Conservation (phyloP, 2,113 vertebrate species). For the Rissa tridactyla region DNA sequence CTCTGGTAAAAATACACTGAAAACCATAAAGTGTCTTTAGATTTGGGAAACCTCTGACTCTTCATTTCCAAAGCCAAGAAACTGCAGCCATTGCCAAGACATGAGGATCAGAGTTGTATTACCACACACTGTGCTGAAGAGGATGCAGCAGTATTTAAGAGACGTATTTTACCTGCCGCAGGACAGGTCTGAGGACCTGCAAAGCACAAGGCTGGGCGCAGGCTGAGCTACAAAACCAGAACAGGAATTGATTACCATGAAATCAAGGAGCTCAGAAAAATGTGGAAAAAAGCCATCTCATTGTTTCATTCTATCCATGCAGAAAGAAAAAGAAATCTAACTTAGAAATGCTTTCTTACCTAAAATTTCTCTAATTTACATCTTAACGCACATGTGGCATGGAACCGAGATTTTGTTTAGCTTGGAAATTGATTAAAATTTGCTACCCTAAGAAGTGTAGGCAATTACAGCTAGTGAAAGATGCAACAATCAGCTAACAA, state of each 20-base stretch:
- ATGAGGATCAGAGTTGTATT: rapidly evolving
- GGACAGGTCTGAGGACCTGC: not conserved
- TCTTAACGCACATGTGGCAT: not conserved
- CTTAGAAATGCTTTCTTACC: not conserved
- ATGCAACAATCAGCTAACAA: not conserved
- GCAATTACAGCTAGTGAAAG: not conserved
- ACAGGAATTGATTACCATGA: not conserved
- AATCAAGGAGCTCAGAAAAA: not conserved
- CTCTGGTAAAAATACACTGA: not conserved
- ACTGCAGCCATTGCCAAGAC: not conserved
- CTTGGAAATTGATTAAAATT: not conserved
- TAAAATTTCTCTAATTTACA: not conserved
- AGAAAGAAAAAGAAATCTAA: not conserved
- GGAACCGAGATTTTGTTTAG: not conserved
- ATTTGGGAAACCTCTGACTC: not conserved
- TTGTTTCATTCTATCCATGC: not conserved
- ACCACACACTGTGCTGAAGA: not conserved
- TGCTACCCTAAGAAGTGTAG: not conserved
- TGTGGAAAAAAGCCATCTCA: not conserved
- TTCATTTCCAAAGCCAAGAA: not conserved
- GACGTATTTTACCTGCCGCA: rapidly evolving
- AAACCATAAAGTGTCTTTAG: not conserved
- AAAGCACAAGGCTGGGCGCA: not conserved
- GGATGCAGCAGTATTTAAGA: not conserved
- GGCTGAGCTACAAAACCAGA: not conserved